These are phyloP conservation scores for Passer montanus DNA, from an alignment of 2,113 vertebrate species.

Conservation along the genomic window DNA sequence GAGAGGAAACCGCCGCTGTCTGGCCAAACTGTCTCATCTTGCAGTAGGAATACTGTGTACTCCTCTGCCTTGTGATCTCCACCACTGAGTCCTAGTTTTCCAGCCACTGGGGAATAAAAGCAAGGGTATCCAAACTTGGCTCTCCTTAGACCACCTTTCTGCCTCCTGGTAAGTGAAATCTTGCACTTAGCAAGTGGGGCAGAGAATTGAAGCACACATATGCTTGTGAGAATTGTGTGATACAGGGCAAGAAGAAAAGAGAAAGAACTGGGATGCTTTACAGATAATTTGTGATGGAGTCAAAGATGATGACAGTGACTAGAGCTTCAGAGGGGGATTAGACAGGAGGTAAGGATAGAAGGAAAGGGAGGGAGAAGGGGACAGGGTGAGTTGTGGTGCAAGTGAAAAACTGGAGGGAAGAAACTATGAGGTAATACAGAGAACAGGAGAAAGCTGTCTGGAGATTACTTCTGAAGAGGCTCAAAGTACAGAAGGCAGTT, in stretches of 20 bases:
- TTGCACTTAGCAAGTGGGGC: neutral
- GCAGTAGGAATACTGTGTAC: neutral
- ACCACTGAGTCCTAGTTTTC: neutral
- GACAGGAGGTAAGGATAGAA: neutral
- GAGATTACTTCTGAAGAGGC: neutral
- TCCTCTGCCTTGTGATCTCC: neutral
- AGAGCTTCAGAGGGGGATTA: neutral
- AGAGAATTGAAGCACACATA: neutral
- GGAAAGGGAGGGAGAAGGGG: neutral
- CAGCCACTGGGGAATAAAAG: neutral
- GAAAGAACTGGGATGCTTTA: neutral
- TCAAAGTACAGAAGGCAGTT: neutral
- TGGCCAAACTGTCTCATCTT: slow-evolving; percentile 28
- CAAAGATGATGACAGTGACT: neutral
- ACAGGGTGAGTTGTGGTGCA: neutral
- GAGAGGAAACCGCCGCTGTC: neutral
- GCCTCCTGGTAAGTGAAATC: neutral
- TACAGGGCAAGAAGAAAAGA: neutral
- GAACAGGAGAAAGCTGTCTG: neutral
- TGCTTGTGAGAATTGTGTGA: neutral
- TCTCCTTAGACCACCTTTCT: neutral
- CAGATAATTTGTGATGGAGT: neutral
- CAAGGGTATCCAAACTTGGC: neutral
- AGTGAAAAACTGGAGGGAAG: neutral
- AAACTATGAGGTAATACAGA: neutral